Evolutionary conservation across 2,888 invertebrate species (phyloP), one percentile per base, ranked within the genome.

Genomic region (Athalia rosae): DNA sequence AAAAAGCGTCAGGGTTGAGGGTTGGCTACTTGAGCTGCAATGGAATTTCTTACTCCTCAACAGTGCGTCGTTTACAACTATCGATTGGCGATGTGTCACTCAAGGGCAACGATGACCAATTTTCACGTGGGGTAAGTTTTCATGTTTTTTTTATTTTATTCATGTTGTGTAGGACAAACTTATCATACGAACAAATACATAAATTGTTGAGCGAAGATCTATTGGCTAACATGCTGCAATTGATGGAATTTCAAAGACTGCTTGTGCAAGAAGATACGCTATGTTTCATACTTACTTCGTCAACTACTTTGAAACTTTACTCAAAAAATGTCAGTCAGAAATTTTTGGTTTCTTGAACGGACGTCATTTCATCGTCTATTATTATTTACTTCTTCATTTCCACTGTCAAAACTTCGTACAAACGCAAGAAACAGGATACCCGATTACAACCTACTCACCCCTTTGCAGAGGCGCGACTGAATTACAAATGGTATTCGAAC

Each of bases 401-500:
- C 28, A 28, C 28, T 28, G 28, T 28, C 28, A 28, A 28, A 28
- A 28, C 28, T 28, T 28, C 28, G 28, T 43, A 45, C 11, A 58
- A 13, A 45, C n/a, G 71, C 15, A 3, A 13, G 15, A n/a, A 9
- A 11, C 11, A n/a, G 45, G 0, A 71, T n/a, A 15, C n/a, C n/a
- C n/a, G n/a, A n/a, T n/a, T n/a, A n/a, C 15, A 45, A 71, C 43
- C 43, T 3, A 13, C 11, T 28, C n/a, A 11, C 58, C n/a, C 45
- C 71, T 13, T 43, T 0, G 4, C 61, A 50, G 61, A 15, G 5
- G 74, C 74, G 74, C 61, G 61, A n/a, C 74, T 62, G 3, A 74
- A 15, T 43, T 61, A 59, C 74, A 61, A 74, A 59, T 74, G 74
- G 74, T 67, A 53, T 74, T 62, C 48, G 61, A 74, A 74, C 43